Base-by-base conservation (phyloP, 2,888 invertebrate genomes). In the Ochropleura plecta region DNA sequence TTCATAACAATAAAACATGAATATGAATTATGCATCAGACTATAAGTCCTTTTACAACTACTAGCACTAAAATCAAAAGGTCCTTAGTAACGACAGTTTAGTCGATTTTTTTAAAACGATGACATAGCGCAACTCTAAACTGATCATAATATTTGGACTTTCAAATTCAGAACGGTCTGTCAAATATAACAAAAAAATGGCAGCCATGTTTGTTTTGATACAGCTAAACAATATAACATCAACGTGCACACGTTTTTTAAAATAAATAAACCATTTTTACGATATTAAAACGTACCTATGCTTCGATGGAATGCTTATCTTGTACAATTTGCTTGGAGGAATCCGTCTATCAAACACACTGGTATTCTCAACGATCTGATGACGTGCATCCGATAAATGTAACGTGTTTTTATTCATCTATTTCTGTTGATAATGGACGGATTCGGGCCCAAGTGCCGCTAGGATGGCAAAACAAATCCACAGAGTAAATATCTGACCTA, bases 321-420 rank as follows among this genome's bases (percentile, higher is more conserved):
- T 67, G 69, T 16, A 65, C 51, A 42, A 53, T 48, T 14, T 76
- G 42, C 53, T 16, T 73, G 71, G 69, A 73, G 62, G 44, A 62
- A 82, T 82, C 63, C 48, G 63, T 51, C 63, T 57, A 84, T 70
- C 63, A 70, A 81, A 69, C 53, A 65, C 48, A 55, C 66, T 64
- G 66, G 53, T 74, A 46, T 74, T 78, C 74, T 51, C 62, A 59
- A 53, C 67, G 64, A 62, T 71, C 40, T 46, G 59, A 76, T 83
- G 83, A 85, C 83, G 86, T 76, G 51, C 64, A 65, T 42, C 20
- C 68, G 16, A 76, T 69, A 70, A 79, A 51, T 67, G 71, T 51
- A 53, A 53, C 51, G 51, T 73, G 69, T 81, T 84, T 82, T 83
- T 83, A 73, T 73, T 71, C 55, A 55, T 78, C 72, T 84, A 85